These are phyloP conservation scores for Folsomia candida DNA, from an alignment of 2,888 invertebrate genomes.

Conservation along the genomic window DNA sequence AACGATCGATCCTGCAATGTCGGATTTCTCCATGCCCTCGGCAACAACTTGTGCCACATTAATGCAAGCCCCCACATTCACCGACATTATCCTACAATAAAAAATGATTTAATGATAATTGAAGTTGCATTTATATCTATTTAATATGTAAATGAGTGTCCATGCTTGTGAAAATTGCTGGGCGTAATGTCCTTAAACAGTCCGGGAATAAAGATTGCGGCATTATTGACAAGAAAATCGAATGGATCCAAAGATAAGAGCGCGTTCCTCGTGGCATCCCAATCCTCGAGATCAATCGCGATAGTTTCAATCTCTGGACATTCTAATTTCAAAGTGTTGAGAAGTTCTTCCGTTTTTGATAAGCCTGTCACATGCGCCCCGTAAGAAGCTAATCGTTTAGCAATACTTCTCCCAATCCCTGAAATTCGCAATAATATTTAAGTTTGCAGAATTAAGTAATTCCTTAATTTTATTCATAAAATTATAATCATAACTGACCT, in stretches of 20 bases:
- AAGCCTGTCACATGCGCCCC: too few relatives aligned
- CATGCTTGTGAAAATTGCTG: constrained; percentile 54
- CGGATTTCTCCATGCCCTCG: constrained; percentile 54
- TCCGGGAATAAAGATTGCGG: constrained; percentile 53
- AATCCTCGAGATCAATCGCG: constrained; percentile 55
- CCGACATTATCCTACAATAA: constrained; percentile 52
- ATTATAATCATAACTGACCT: too few relatives aligned
- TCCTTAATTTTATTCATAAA: too few relatives aligned
- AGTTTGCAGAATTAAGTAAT: too few relatives aligned
- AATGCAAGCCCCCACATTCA: constrained; percentile 55
- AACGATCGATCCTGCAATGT: constrained; percentile 56
- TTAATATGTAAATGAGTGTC: not conserved
- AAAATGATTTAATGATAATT: too few relatives aligned
- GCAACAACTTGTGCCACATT: constrained; percentile 58
- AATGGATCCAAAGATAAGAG: constrained; percentile 53
- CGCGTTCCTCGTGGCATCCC: constrained; percentile 54
- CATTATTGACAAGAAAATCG: constrained; percentile 59
- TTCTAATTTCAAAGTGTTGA: constrained; percentile 53
- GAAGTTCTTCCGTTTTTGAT: too few relatives aligned
- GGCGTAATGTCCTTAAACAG: constrained; percentile 54
- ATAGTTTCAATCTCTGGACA: constrained; percentile 51
- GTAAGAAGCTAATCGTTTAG: too few relatives aligned
- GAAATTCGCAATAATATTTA: too few relatives aligned
- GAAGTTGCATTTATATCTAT: not conserved
- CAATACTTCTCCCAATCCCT: too few relatives aligned